A percentile compares a stretch with the other conserved stretches of the same genome.
These are phyloP conservation scores for Papilio gigon DNA, from an alignment of 2,888 invertebrate species.

Conservation along the genomic window DNA sequence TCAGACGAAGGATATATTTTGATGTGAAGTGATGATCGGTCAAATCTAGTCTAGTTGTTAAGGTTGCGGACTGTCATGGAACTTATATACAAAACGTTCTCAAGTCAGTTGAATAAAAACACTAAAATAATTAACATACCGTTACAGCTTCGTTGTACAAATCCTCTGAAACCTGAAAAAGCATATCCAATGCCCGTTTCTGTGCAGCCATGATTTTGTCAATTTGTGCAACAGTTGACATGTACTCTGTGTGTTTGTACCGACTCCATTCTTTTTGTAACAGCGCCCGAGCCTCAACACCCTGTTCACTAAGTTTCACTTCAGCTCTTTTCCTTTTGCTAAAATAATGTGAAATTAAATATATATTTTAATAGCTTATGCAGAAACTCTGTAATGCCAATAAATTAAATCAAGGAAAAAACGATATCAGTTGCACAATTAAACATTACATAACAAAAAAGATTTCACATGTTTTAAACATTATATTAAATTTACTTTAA, in stretches of 20 bases:
- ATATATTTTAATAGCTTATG: no score
- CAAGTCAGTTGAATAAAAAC: no score
- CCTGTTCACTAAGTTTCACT: slow-evolving; percentile 78
- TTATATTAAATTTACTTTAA: no score
- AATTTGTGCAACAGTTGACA: slow-evolving; percentile 85
- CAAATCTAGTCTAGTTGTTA: no score
- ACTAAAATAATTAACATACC: slow-evolving; percentile 69
- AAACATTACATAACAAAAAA: no score
- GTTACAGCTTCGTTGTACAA: slow-evolving; percentile 93
- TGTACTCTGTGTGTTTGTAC: slow-evolving; percentile 85
- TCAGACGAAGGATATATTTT: no score
- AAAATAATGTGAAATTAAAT: slow-evolving; percentile 34
- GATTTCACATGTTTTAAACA: no score
- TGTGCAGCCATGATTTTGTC: slow-evolving; percentile 87
- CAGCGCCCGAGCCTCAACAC: slow-evolving; percentile 84
- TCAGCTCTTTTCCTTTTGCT: slow-evolving; percentile 77
- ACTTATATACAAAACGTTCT: no score
- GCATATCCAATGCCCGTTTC: slow-evolving; percentile 89
- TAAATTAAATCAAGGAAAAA: no score
- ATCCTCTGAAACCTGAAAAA: slow-evolving; percentile 91
- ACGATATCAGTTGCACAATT: no score
- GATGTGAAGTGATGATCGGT: no score
- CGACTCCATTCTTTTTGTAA: slow-evolving; percentile 89
- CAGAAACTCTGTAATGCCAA: not conserved
- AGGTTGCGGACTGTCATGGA: no score